Base-by-base conservation (phyloP, 2,113 vertebrate genomes). In the Trematomus loennbergii region DNA sequence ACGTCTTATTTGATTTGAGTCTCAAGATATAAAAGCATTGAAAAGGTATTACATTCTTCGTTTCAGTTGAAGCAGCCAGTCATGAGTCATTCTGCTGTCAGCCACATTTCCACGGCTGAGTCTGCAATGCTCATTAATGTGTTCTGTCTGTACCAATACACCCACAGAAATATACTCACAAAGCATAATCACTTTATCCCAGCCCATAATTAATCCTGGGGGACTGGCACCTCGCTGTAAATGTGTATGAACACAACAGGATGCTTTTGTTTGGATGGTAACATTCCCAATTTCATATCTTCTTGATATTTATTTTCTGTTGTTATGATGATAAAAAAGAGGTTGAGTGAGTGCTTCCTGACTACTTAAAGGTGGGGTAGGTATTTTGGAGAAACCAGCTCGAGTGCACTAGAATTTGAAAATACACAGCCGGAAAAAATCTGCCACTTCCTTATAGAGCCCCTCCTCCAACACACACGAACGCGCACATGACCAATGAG, bases 131-230 rank as follows among this genome's bases (percentile, higher is more conserved):
- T 79, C 52, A 74, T 84, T 79, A 81, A 67, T 84, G 59, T 63
- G 29, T 52, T 83, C 45, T 61, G 71, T 75, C 54, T 83, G 65
- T 72, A 70, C 65, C 54, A 40, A 67, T 20, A 75, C 76, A 25
- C 74, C 79, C 83, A 72, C 83, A 87, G 53, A 74, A 67, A 58
- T 71, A 71, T 48, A 71, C 81, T 69, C 59, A 80, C 70, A 62
- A 67, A 58, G 54, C 81, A 75, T 72, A 64, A 78, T 71, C 73
- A 67, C 72, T 60, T 29, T 53, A 83, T 72, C 15, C 68, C 49
- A 53, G 61, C 65, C 40, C 77, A 77, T 86, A 85, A 84, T 79
- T 61, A 79, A 71, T 78, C 75, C 67, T 2, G 0, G 16, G 71
- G 70, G 63, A 66, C 20, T 17, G 48, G 22, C 53, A 18, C 81